Conservation (phyloP, 2,888 invertebrate species). For the Xestobium rufovillosum region DNA sequence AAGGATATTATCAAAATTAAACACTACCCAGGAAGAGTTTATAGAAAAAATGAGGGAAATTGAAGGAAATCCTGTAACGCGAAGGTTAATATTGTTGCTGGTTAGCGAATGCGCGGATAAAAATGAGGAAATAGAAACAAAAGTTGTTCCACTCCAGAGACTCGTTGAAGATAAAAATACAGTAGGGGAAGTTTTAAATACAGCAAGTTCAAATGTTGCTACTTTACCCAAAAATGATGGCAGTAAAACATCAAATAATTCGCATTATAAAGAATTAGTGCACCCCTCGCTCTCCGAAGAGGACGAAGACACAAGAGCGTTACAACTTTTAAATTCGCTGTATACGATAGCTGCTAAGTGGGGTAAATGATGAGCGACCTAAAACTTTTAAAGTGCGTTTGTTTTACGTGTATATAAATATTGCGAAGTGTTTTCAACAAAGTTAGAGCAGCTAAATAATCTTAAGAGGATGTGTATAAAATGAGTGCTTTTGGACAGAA, state of each 20-base stretch:
- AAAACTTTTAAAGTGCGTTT: too few species aligned
- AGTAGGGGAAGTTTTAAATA: slow-evolving; percentile 23
- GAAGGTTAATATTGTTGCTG: slow-evolving; percentile 63
- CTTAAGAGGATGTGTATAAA: too few species aligned
- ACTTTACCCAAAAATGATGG: slow-evolving; percentile 5
- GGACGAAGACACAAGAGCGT: slow-evolving; percentile 66
- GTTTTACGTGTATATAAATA: too few species aligned
- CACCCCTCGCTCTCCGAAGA: slow-evolving; percentile 33
- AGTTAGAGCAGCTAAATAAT: too few species aligned
- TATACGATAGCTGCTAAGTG: slow-evolving; percentile 79
- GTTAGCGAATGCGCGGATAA: slow-evolving; percentile 68
- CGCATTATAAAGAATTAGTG: slow-evolving; percentile 23
- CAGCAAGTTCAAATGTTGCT: slow-evolving; percentile 11
- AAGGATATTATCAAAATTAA: slow-evolving; percentile 67
- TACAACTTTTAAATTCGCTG: slow-evolving; percentile 74
- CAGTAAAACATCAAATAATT: slow-evolving; percentile 10
- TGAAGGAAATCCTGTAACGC: slow-evolving; percentile 65
- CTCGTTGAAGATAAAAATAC: slow-evolving; percentile 21
- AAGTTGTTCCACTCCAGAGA: slow-evolving; percentile 20
- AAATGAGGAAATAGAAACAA: slow-evolving; percentile 26
- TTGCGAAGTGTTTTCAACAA: too few species aligned
- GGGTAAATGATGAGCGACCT: too few species aligned
- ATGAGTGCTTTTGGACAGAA: too few species aligned
- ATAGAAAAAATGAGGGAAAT: slow-evolving; percentile 78
- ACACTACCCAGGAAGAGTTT: slow-evolving; percentile 66